Evolutionary conservation across 2,113 vertebrate species (phyloP), one percentile per base, ranked within the genome.

Genomic region (Phainopepla nitens): DNA sequence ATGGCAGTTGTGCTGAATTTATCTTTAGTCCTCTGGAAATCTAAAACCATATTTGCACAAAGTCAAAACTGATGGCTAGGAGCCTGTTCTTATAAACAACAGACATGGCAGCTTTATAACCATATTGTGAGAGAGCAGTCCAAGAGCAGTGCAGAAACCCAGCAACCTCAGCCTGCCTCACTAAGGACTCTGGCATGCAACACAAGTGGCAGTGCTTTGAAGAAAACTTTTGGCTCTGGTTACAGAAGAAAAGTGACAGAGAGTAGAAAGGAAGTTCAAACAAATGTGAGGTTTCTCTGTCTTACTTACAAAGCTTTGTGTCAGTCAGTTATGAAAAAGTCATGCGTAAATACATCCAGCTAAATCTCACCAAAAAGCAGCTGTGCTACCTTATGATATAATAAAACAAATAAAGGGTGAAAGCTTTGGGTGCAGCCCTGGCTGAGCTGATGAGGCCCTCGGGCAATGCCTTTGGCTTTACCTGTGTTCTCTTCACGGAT

Each of bases 1-100:
- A 54, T 45, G 80, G 14, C 24, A 69, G 31, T 41, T 9, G 0
- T 45, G 33, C 28, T 90, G 89, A 78, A 70, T 80, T 84, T 91
- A 54, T 94, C 76, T 95, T 89, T 45, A 51, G 56, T 91, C 49
- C 7, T 93, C 81, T 86, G 49, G 42, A 72, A 89, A 90, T 65
- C 57, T 49, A 91, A 93, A 78, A 6, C 86, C 61, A n/a, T 96
- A 96, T 95, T 92, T 94, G 95, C 88, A 92, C 80, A 90, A 82
- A 90, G 60, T 75, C 86, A 87, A 65, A 89, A 47, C 23, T 42
- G 53, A 42, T 89, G 65, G 27, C 77, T 87, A 57, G 64, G 49
- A 91, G 57, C 53, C 61, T 82, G 25, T 53, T 91, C 21, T 87
- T 92, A 58, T 21, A 93, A 95, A 89, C 56, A 79, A 56, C 29